These are phyloP conservation scores for Ataeniobius toweri DNA, from an alignment of 2,797 vertebrate genomes.

Conservation along the genomic window DNA sequence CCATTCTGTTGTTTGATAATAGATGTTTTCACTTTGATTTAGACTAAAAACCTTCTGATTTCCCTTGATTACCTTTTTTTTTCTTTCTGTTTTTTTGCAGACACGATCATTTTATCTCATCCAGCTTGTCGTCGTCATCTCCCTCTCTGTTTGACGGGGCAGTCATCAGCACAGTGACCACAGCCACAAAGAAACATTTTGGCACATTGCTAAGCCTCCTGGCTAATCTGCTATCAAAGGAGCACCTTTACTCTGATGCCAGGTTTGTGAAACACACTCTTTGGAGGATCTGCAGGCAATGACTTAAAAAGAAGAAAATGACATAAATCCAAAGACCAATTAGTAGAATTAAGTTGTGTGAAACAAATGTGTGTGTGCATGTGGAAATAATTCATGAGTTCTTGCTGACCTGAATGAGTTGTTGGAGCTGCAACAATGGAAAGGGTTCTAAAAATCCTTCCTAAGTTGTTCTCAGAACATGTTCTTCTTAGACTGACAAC, in stretches of 20 bases:
- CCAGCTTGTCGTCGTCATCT: conserved; percentile 96
- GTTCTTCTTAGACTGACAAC: too few species aligned
- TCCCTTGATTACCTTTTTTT: not conserved
- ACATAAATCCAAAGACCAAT: not conserved
- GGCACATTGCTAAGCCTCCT: conserved; percentile 92
- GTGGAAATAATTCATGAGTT: too few species aligned
- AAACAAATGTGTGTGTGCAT: not conserved
- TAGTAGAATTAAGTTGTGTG: not conserved
- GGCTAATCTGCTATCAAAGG: conserved; percentile 89
- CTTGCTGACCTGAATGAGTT: too few species aligned
- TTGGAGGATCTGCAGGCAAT: not conserved
- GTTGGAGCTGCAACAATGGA: too few species aligned
- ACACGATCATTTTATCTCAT: conserved; percentile 98
- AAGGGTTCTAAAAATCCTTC: too few species aligned
- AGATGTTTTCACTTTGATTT: too few species aligned
- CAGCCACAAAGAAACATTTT: conserved; percentile 98
- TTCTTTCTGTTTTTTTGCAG: conserved; percentile 66
- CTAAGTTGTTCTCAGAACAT: too few species aligned
- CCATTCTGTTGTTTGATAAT: not conserved
- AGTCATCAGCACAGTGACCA: conserved; percentile 98
- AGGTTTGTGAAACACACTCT: conserved; percentile 72
- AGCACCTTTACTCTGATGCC: conserved; percentile 90
- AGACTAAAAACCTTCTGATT: too few species aligned
- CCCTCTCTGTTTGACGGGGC: conserved; percentile 97
- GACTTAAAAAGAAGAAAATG: not conserved